A percentile compares a stretch with the other conserved stretches of the same genome.
Conservation (phyloP, 2,797 vertebrate genomes). For the Parotocinclus haroldoi region DNA sequence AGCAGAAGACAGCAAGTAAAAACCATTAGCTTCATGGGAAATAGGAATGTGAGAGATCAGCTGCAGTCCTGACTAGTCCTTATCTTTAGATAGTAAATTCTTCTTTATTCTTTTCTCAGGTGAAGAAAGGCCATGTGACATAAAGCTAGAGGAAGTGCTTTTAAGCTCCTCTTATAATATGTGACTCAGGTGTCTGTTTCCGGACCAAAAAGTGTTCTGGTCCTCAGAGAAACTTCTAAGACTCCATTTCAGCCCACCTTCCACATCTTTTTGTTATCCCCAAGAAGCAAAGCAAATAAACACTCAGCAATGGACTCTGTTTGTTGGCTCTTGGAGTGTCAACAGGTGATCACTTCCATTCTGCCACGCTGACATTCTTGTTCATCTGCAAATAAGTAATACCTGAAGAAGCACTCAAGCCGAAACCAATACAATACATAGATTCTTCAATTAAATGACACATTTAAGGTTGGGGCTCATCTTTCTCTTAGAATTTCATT, state of each 20-base stretch:
- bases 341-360: conserved; percentile 34
- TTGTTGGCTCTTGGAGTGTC: conserved; percentile 38
- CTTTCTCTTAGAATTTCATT: background rate
- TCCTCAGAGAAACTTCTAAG: conserved; percentile 62
- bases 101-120: conserved; percentile 59
- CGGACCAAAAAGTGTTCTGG: conserved; percentile 57
- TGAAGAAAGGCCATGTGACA: conserved; percentile 67
- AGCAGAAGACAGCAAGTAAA: conserved; percentile 34
- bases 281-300: conserved; percentile 57
- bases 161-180: conserved; percentile 69
- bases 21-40: conserved; percentile 75
- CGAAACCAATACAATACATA: no score
- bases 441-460: background rate
- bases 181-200: conserved; percentile 72
- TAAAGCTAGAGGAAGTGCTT: conserved; percentile 71
- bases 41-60: conserved; percentile 49
- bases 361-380: conserved; percentile 4
- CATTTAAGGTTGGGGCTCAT: background rate
- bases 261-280: conserved; percentile 54
- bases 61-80: conserved; percentile 43
- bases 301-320: conserved; percentile 25
- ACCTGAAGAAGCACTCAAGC: no score
- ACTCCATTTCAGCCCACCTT: conserved; percentile 43
- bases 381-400: conserved; percentile 6
- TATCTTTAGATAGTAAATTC: conserved; percentile 63